Base-by-base conservation (phyloP, 2,113 vertebrate species). In the Odobenus rosmarus region DNA sequence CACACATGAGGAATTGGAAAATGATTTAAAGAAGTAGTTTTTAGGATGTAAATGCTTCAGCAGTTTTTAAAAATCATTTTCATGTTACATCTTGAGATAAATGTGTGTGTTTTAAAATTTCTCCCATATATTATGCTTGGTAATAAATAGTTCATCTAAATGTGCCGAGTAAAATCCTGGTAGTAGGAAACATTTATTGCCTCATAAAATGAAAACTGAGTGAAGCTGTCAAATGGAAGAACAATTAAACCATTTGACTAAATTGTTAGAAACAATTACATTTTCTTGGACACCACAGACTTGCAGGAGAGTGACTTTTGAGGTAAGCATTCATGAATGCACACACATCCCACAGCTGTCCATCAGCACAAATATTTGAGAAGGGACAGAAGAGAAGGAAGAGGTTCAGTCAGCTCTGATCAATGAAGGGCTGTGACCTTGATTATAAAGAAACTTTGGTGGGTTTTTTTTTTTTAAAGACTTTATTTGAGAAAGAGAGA, bases 201-300 rank as follows among this genome's bases (percentile, higher is more conserved):
- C 84, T 98, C 93, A 98, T 98, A 98, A 98, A 98, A 97, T 98
- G 96, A 98, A 95, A 98, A 94, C 42, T 46, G 90, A 99, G 92
- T 97, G 96, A 98, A 98, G 59, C 95, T 98, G 83, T 98, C 96
- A 97, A 95, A 95, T 96, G 94, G 49, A 95, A 97, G 90, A 98
- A 97, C 96, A 98, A 98, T 98, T 98, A 98, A 98, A 96, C 55
- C 69, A 83, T 97, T 97, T 94, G 81, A 88, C 88, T 93, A 83
- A 88, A 93, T 90, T 93, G 18, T 92, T 64, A 96, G 96, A 98
- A 96, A 94, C 33, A 88, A 87, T 19, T 96, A 18, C 24, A 28
- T 91, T 85, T 98, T 97, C 90, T 91, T 95, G 36, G 92, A 97
- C 97, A 95, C 33, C 55, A 28, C 57, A 88, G 88, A 90, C 64